phyloP scores from a whole-genome alignment of 2,113 vertebrate genomes.

The Esox niger region DNA sequence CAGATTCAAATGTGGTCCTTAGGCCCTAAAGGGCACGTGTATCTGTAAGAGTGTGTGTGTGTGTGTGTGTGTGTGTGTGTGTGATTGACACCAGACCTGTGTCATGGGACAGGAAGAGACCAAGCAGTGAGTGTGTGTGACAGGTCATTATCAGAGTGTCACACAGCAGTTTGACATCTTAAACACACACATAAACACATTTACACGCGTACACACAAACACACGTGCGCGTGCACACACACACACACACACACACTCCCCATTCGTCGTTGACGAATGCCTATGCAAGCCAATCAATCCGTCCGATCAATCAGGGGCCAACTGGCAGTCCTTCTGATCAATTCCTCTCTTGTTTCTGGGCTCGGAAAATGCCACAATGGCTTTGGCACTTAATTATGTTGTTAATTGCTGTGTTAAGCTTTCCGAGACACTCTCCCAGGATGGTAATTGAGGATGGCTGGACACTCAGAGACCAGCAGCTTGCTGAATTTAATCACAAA shows the following conservation, averaged over 20 bases:
- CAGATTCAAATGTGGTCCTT: too few species aligned
- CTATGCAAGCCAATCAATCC: slow-evolving; percentile 74
- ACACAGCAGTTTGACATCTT: slow-evolving; percentile 54
- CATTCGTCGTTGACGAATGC: slow-evolving; percentile 65
- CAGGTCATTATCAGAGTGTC: slow-evolving; percentile 74
- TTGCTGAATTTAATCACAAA: slow-evolving; percentile 76
- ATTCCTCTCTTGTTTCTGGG: slow-evolving; percentile 71
- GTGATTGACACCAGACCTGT: slow-evolving; percentile 57
- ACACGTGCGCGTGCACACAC: slow-evolving; percentile 5
- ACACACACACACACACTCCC: slow-evolving; percentile 11
- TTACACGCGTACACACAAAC: background rate
- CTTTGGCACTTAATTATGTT: slow-evolving; percentile 81
- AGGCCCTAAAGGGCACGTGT: background rate
- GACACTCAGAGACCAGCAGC: slow-evolving; percentile 68
- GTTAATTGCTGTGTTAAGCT: slow-evolving; percentile 81
- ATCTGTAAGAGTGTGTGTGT: background rate
- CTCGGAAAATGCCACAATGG: slow-evolving; percentile 65
- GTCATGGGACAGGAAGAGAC: slow-evolving; percentile 41
- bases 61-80: slow-evolving; percentile 24
- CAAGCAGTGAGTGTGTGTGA: slow-evolving; percentile 53
- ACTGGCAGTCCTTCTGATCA: slow-evolving; percentile 74
- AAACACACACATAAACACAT: background rate
- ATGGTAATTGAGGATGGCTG: slow-evolving; percentile 76
- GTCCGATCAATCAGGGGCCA: slow-evolving; percentile 71
- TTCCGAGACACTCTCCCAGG: slow-evolving; percentile 73